These are phyloP conservation scores for Drepana arcuata DNA, from an alignment of 1,140 invertebrate species.

Conservation along the genomic window DNA sequence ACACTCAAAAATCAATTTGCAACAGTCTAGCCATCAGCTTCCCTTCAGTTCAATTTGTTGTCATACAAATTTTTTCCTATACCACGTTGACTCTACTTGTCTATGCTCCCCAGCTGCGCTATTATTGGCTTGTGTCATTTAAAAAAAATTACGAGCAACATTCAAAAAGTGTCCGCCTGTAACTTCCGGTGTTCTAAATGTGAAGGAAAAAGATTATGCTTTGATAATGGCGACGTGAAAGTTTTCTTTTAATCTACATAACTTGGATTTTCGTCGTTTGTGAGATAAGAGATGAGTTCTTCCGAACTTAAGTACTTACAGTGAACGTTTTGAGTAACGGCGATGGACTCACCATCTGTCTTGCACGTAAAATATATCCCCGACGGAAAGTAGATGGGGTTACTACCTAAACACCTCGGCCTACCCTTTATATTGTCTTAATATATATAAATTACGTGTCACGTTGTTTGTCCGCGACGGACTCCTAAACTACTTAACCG, in stretches of 20 bases:
- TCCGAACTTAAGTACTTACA: no score
- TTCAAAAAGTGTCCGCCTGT: constrained; percentile 41
- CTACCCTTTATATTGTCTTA: no score
- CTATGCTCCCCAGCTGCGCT: constrained; percentile 35
- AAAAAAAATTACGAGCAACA: constrained; percentile 30
- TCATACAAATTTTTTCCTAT: constrained; percentile 28
- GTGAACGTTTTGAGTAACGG: neutral
- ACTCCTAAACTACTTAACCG: no score
- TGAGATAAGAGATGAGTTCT: no score
- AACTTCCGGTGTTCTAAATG: constrained; percentile 32
- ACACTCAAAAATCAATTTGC: constrained; percentile 60
- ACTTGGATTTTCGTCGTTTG: no score
- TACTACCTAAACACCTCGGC: no score
- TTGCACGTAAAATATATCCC: no score
- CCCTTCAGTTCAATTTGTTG: constrained; percentile 33
- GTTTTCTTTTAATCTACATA: no score
- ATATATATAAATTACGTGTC: no score
- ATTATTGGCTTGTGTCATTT: constrained; percentile 41
- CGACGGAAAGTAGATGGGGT: no score
- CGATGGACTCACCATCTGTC: no score
- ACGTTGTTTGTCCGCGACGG: no score
- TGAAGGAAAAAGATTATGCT: constrained; percentile 8
- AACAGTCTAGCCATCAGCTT: constrained; percentile 52
- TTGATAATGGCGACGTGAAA: constrained; percentile 14
- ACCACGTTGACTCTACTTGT: constrained; percentile 13